Evolutionary conservation across 2,888 invertebrate genomes (phyloP).

Genomic region (Philopedon plagiatum): DNA sequence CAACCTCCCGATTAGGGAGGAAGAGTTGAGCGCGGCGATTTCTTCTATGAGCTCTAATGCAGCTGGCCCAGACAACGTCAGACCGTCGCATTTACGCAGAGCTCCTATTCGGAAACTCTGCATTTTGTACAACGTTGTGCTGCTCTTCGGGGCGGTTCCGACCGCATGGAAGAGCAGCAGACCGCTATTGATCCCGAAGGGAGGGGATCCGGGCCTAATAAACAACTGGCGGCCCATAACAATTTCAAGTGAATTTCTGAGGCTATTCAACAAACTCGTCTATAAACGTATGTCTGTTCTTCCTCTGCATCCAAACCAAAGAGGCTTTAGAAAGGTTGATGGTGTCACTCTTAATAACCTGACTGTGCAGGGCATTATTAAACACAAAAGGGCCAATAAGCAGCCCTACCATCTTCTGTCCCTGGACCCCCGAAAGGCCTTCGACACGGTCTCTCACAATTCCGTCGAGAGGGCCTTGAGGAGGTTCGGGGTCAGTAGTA

Average conservation of each 20-base stretch:
- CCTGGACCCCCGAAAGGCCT: slow-evolving; percentile 52
- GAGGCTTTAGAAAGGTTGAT: neutral
- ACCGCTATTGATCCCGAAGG: neutral
- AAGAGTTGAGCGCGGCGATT: neutral
- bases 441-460: slow-evolving; percentile 51
- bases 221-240: neutral
- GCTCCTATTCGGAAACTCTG: neutral
- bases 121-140: neutral
- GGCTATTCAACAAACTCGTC: neutral
- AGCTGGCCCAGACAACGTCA: neutral
- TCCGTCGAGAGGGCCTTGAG: slow-evolving; percentile 45
- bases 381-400: neutral
- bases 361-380: neutral
- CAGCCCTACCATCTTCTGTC: slow-evolving; percentile 28
- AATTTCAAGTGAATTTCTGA: neutral
- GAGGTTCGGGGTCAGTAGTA: slow-evolving; percentile 33
- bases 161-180: neutral
- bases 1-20: neutral
- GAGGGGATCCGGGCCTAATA: neutral
- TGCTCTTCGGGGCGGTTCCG: neutral
- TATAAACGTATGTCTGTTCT: neutral
- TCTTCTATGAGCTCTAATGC: neutral
- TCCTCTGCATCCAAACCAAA: neutral
- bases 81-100: neutral
- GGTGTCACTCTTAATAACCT: neutral